A percentile compares a stretch with the other conserved stretches of the same genome.
Evolutionary conservation across 2,797 vertebrate genomes (phyloP).

Genomic region (Sebastes minor): DNA sequence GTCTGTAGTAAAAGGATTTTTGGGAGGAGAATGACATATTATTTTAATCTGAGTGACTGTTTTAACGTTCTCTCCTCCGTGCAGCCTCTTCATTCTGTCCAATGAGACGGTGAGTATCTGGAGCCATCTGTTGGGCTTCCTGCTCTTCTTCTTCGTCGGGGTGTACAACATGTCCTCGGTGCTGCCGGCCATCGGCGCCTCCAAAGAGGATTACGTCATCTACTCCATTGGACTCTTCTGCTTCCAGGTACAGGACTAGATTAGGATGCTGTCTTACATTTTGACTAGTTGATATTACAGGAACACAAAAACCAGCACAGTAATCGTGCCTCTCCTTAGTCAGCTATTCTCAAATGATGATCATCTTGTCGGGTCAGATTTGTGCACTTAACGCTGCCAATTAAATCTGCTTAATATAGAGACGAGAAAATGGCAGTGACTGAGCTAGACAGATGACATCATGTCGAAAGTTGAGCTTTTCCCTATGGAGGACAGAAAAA

Average conservation of each 20-base stretch:
- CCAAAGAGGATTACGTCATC: constrained; percentile 95
- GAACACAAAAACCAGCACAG: not conserved
- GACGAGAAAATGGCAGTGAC: not conserved
- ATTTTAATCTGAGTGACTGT: not conserved
- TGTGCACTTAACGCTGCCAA: not conserved
- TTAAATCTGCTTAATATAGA: not conserved
- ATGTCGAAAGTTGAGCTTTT: not conserved
- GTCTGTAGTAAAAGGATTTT: not conserved
- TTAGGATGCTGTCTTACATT: not conserved
- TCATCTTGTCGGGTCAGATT: not conserved
- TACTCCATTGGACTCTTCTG: constrained; percentile 95
- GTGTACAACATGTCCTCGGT: constrained; percentile 92
- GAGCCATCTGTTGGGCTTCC: constrained; percentile 95
- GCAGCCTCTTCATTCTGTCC: constrained; percentile 94
- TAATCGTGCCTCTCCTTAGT: not conserved
- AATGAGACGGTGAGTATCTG: constrained; percentile 97
- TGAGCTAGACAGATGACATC: not conserved
- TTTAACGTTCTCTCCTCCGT: not conserved
- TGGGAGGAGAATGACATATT: not conserved
- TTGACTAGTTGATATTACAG: not conserved
- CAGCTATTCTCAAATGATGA: not conserved
- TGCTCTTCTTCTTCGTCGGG: constrained; percentile 92
- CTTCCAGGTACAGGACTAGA: constrained; percentile 86
- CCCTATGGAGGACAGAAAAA: not conserved
- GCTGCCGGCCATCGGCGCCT: constrained; percentile 88